Base-by-base conservation (phyloP, 2,797 vertebrate genomes). In the Mormyrops boulengeri region DNA sequence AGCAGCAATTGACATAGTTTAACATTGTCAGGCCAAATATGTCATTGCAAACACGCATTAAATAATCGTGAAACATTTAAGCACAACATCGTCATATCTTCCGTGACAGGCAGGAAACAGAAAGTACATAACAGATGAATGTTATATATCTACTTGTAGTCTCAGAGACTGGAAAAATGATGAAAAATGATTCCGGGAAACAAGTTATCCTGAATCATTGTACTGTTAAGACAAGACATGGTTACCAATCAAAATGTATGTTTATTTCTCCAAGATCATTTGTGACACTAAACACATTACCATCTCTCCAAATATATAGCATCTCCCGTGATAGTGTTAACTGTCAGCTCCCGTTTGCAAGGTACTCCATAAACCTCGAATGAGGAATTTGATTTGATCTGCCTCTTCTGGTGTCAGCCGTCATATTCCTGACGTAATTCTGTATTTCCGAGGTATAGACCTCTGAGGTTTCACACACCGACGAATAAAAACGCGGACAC, bases 111-210 rank as follows among this genome's bases (percentile, higher is more conserved):
- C 30, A 52, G 26, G 12, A 86, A 82, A 47, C 41, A 82, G 12
- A 55, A 52, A 26, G 47, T 53, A 86, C 12, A 52, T 52, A 86
- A 30, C 47, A 30, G 12, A 55, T 55, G 1, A n/a, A 82, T 82
- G 77, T 47, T 47, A 82, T 82, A 52, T 86, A 34, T 22, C 85
- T 52, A 77, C 69, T 77, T 38, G 77, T 22, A 47, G 8, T 95
- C 94, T 92, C 91, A 90, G 94, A 93, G 93, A 94, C 94, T 95
- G 94, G 95, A 95, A 95, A 97, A 97, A 97, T 97, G 96, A 97
- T 97, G 97, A 97, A 95, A 97, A 97, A 97, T 97, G 96, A 97
- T 95, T 94, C 94, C 94, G 93, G 93, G 92, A 96, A 94, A 95
- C 95, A 96, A 94, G 95, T 96, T 93, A 96, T 94, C 95, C 95